Evolutionary conservation across 2,113 vertebrate species (phyloP).

Genomic region (Osmerus mordax): DNA sequence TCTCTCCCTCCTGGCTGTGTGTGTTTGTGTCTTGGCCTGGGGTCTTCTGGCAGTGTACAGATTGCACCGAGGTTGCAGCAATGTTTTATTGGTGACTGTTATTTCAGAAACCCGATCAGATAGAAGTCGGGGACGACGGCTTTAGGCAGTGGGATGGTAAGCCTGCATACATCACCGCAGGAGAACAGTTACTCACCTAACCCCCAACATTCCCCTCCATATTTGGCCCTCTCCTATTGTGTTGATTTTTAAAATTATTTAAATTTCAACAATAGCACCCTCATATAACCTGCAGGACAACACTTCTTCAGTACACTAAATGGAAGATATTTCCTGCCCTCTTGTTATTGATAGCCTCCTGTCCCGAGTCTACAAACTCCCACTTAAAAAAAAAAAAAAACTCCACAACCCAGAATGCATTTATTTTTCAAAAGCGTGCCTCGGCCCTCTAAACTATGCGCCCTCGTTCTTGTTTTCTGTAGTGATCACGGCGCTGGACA

Average conservation of each 20-base stretch:
- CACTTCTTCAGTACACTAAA: too few relatives aligned
- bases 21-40: constrained; percentile 22
- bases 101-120: constrained; percentile 85
- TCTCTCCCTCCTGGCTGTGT: background rate
- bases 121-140: constrained; percentile 81
- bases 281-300: too few relatives aligned
- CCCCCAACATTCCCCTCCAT: background rate
- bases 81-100: constrained; percentile 84
- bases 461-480: background rate
- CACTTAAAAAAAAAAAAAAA: background rate
- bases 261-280: too few relatives aligned
- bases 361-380: too few relatives aligned
- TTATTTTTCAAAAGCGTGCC: background rate
- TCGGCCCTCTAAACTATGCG: too few relatives aligned
- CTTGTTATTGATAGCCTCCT: too few relatives aligned
- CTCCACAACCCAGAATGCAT: constrained; percentile 10
- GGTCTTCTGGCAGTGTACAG: constrained; percentile 58
- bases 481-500: constrained; percentile 79
- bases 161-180: constrained; percentile 76
- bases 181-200: constrained; percentile 47
- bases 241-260: too few relatives aligned
- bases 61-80: constrained; percentile 73
- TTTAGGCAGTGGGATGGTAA: constrained; percentile 89
- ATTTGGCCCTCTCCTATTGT: background rate
- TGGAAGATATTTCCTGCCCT: too few relatives aligned